phyloP scores from a whole-genome alignment of 2,113 vertebrate species.

The Brachyistius frenatus region DNA sequence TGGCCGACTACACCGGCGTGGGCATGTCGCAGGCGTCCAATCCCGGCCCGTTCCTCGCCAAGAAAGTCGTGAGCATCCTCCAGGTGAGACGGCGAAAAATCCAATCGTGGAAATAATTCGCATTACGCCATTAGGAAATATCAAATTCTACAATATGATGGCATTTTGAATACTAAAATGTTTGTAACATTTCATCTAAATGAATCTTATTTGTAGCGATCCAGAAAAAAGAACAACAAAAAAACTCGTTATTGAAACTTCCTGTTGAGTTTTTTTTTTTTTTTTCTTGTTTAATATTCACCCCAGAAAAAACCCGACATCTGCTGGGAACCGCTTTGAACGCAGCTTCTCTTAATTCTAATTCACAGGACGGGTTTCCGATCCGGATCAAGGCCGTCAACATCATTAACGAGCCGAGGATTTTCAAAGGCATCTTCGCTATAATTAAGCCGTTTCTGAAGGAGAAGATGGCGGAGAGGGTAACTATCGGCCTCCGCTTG shows the following conservation, averaged over 20 bases:
- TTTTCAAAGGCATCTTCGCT: conserved; percentile 99
- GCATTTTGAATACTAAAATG: too few species aligned
- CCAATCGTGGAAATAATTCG: background rate
- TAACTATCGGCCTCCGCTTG: conserved; percentile 79
- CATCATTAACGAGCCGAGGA: conserved; percentile 96
- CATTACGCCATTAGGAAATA: too few species aligned
- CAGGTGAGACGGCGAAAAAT: conserved; percentile 86
- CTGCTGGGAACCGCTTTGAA: conserved; percentile 13
- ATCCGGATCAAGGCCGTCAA: conserved; percentile 99
- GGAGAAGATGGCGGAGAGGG: conserved; percentile 98
- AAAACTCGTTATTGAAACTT: background rate
- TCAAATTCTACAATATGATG: too few species aligned
- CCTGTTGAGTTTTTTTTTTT: conserved; percentile 2
- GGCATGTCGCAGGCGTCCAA: conserved; percentile 98
- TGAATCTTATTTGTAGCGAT: too few species aligned
- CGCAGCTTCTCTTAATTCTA: conserved; percentile 27
- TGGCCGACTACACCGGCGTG: conserved; percentile 97
- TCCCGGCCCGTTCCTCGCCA: conserved; percentile 97
- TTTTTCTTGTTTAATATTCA: too few species aligned
- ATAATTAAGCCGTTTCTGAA: conserved; percentile 99
- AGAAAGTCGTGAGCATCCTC: conserved; percentile 97
- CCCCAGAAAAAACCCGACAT: too few species aligned
- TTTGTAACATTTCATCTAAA: too few species aligned
- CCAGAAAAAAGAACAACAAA: background rate
- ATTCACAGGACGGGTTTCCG: conserved; percentile 94